Conservation (phyloP, 2,888 invertebrate genomes). For the Lypha dubia region DNA sequence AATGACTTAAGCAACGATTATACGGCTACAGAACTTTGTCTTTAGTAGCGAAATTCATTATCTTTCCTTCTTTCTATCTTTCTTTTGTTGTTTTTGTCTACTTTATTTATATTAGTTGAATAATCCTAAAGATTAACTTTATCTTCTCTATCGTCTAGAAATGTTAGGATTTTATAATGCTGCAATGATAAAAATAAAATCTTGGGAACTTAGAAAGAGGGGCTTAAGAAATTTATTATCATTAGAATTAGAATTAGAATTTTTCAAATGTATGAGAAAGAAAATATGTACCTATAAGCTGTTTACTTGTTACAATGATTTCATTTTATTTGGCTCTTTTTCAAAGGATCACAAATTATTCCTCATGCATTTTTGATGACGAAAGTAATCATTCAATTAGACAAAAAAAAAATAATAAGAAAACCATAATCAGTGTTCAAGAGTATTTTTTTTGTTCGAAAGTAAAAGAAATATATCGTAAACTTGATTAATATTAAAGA, state of each 20-base stretch:
- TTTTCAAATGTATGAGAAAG: not conserved
- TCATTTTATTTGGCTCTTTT: not conserved
- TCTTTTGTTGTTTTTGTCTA: conserved; percentile 4
- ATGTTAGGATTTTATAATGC: not conserved
- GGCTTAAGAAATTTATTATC: not conserved
- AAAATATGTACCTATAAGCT: not conserved
- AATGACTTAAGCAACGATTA: conserved; percentile 18
- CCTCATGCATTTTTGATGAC: no score
- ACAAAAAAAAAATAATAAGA: no score
- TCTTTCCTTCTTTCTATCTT: conserved; percentile 14
- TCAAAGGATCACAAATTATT: no score
- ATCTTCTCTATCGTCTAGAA: not conserved
- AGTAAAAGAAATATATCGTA: no score
- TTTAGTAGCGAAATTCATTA: conserved; percentile 19
- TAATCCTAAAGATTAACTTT: conserved; percentile 4
- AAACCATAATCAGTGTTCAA: no score
- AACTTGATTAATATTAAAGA: no score
- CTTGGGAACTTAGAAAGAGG: not conserved
- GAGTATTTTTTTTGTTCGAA: no score
- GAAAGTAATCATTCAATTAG: no score
- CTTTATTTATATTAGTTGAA: conserved; percentile 1
- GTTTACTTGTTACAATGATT: not conserved
- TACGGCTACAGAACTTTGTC: conserved; percentile 23
- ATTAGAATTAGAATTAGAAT: no score
- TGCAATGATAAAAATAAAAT: not conserved